These are phyloP conservation scores for Drosophila pseudoananassae DNA, from an alignment of 1,140 invertebrate species.

Conservation along the genomic window DNA sequence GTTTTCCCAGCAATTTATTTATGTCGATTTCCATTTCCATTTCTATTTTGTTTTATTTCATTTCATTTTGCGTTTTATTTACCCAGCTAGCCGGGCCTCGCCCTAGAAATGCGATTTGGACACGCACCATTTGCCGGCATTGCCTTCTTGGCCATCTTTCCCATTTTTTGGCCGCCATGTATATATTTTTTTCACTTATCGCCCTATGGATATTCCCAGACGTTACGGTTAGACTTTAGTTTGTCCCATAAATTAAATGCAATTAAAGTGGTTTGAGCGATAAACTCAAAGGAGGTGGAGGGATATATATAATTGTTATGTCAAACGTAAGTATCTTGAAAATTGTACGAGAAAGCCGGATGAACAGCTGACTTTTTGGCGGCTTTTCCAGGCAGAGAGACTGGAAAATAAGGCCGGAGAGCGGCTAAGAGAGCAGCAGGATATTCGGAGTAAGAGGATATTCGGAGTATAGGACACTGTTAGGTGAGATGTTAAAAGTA, in stretches of 20 bases:
- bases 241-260: constrained; percentile 54
- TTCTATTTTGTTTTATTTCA: constrained; percentile 66
- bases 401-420: constrained; percentile 24
- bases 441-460: constrained; percentile 64
- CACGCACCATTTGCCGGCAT: constrained; percentile 67
- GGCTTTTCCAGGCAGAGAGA: constrained; percentile 51
- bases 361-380: constrained; percentile 69
- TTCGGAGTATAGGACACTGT: constrained; percentile 44
- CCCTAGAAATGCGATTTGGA: constrained; percentile 64
- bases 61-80: constrained; percentile 59
- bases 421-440: constrained; percentile 3
- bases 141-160: neutral
- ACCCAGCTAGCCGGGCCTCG: constrained; percentile 37
- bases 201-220: constrained; percentile 30
- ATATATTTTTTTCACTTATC: constrained; percentile 14
- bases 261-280: constrained; percentile 54
- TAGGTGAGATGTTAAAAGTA: neutral
- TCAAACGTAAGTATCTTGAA: constrained; percentile 1
- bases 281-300: constrained; percentile 25
- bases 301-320: constrained; percentile 35
- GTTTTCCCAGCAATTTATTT: constrained; percentile 72
- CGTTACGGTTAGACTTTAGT: constrained; percentile 26
- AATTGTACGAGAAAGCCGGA: neutral
- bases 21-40: constrained; percentile 59
- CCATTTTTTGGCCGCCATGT: neutral